Evolutionary conservation across 2,113 vertebrate genomes (phyloP).

Genomic region (Hyperoodon ampullatus): DNA sequence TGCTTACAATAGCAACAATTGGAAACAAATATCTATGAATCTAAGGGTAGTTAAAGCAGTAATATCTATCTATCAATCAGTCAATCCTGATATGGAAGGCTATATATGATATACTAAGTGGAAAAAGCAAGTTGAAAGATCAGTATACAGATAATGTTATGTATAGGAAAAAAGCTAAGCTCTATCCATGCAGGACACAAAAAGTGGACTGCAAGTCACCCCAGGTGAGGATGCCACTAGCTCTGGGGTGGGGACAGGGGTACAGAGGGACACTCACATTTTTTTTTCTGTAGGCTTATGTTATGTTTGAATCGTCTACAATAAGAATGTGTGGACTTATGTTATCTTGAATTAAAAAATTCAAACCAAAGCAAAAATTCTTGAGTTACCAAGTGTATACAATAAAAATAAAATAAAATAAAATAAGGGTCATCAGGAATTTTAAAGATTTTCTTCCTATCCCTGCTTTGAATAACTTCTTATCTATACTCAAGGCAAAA

Average conservation of each 20-base stretch:
- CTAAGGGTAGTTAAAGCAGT: background rate
- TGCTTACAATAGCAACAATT: background rate
- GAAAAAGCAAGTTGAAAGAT: background rate
- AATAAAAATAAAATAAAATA: background rate
- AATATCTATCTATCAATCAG: background rate
- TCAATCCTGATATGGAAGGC: background rate
- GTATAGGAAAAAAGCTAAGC: background rate
- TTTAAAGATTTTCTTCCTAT: background rate
- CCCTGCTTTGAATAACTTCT: background rate
- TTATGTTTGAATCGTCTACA: background rate
- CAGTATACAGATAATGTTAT: background rate
- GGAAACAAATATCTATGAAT: constrained; percentile 45
- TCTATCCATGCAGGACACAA: background rate
- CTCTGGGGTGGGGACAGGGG: background rate
- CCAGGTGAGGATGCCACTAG: background rate
- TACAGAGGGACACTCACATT: background rate
- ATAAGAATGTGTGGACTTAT: background rate
- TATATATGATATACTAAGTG: background rate
- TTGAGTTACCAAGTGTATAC: background rate
- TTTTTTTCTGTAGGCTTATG: background rate
- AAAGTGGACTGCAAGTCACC: background rate
- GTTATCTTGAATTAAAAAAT: background rate
- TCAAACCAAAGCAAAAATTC: background rate
- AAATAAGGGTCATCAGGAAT: background rate
- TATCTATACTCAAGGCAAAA: background rate